phyloP scores from a whole-genome alignment of 2,113 vertebrate genomes.

The Microcebus murinus region DNA sequence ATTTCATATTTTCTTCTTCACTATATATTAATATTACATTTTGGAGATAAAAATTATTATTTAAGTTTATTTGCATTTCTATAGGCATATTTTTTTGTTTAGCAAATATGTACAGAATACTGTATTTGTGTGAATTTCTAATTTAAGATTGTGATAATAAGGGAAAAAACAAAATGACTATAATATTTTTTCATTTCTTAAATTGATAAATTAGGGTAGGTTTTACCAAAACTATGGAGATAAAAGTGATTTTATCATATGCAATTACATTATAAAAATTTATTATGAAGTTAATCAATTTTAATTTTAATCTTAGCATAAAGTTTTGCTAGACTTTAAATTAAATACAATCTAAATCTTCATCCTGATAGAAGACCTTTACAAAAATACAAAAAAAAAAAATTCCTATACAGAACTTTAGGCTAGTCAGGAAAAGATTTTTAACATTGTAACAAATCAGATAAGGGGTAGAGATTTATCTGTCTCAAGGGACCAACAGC shows the following conservation, averaged over 20 bases:
- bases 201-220: neutral
- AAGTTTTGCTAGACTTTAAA: slow-evolving; percentile 29
- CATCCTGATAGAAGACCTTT: slow-evolving; percentile 31
- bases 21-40: neutral
- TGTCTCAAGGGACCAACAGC: neutral
- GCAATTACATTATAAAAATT: neutral
- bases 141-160: neutral
- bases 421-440: slow-evolving; percentile 56
- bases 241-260: neutral
- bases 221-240: neutral
- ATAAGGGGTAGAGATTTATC: slow-evolving; percentile 38
- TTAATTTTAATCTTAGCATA: slow-evolving; percentile 13
- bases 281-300: slow-evolving; percentile 10
- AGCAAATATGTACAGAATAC: neutral
- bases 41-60: neutral
- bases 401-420: neutral
- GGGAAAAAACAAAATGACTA: neutral
- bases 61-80: neutral
- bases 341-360: slow-evolving; percentile 47
- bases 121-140: neutral
- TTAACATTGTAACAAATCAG: slow-evolving; percentile 48
- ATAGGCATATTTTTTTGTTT: neutral
- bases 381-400: slow-evolving; percentile 26
- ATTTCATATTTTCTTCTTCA: neutral
- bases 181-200: neutral